These are phyloP conservation scores for Belgica antarctica DNA, from an alignment of 2,888 invertebrate species.

Conservation along the genomic window DNA sequence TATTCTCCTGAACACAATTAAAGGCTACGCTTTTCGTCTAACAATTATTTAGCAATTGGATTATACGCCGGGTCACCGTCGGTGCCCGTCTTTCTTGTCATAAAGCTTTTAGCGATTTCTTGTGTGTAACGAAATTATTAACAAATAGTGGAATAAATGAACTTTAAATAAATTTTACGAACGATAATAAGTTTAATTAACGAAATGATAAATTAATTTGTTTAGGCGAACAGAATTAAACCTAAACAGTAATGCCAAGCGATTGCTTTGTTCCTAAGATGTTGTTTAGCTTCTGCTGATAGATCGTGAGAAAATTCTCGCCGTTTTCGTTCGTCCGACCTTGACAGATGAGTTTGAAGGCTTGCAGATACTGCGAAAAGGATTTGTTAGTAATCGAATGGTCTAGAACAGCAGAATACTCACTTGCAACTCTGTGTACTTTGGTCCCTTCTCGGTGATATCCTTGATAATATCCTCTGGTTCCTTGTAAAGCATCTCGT, in stretches of 20 bases:
- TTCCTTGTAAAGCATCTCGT: slow-evolving; percentile 77
- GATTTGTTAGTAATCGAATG: background rate
- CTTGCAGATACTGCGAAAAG: slow-evolving; percentile 79
- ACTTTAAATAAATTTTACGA: background rate
- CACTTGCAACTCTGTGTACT: slow-evolving; percentile 26
- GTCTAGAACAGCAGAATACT: too few relatives aligned
- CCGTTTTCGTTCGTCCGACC: slow-evolving; percentile 56
- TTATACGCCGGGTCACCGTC: too few relatives aligned
- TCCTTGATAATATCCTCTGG: slow-evolving; percentile 64
- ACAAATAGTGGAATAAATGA: background rate
- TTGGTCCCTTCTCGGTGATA: slow-evolving; percentile 15
- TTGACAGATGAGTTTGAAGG: slow-evolving; percentile 74
- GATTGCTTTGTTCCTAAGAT: slow-evolving; percentile 69
- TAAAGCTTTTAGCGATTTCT: slow-evolving; percentile 16
- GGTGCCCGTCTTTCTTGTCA: too few relatives aligned
- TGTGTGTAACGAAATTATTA: background rate
- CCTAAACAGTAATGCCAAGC: slow-evolving; percentile 74
- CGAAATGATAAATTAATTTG: background rate
- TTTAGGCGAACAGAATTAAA: slow-evolving; percentile 10
- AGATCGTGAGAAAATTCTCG: slow-evolving; percentile 61
- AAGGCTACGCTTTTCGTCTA: slow-evolving; percentile 1
- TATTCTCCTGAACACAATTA: slow-evolving; percentile 21
- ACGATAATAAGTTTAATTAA: background rate
- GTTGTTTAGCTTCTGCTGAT: slow-evolving; percentile 77
- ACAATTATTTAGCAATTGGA: background rate